Percentiles rank a stretch among this genome's conserved stretches.
phyloP scores from a whole-genome alignment of 2,113 vertebrate species.

The Beaufortia kweichowensis region DNA sequence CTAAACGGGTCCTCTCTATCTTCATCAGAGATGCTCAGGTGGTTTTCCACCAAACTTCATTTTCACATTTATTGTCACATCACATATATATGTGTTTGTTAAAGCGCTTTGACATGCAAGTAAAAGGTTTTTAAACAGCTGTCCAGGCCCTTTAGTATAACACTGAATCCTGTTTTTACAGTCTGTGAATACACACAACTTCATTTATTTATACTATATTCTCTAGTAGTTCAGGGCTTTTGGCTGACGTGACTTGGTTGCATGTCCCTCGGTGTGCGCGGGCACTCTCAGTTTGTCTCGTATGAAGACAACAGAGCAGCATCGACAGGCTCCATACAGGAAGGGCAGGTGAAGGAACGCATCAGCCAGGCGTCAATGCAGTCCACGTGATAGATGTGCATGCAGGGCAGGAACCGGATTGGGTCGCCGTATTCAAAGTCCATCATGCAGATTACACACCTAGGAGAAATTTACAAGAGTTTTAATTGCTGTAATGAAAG shows the following conservation, averaged over 20 bases:
- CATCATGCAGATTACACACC: constrained; percentile 94
- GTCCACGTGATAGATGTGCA: constrained; percentile 92
- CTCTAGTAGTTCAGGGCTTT: not conserved
- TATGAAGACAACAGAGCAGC: constrained; percentile 86
- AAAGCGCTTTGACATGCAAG: constrained; percentile 26
- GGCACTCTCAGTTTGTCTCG: constrained; percentile 76
- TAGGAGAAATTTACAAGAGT: constrained; percentile 49
- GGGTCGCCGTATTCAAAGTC: constrained; percentile 91
- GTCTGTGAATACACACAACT: constrained; percentile 1
- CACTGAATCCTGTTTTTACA: constrained; percentile 10
- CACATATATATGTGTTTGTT: constrained; percentile 12
- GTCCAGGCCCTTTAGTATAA: not conserved
- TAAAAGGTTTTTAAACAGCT: not conserved
- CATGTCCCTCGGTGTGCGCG: not conserved
- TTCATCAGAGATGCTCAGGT: not conserved
- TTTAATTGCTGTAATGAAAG: no score
- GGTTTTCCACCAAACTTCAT: constrained; percentile 1
- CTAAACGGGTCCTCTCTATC: not conserved
- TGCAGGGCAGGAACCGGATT: constrained; percentile 89
- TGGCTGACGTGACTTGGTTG: constrained; percentile 10
- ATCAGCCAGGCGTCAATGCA: constrained; percentile 93
- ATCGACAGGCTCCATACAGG: constrained; percentile 92
- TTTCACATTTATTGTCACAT: not conserved
- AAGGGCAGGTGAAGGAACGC: constrained; percentile 91
- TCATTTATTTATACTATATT: not conserved